A percentile compares a stretch with the other conserved stretches of the same genome.
These are phyloP conservation scores for Heliconius ismenius DNA, from an alignment of 2,888 invertebrate genomes.

Conservation along the genomic window DNA sequence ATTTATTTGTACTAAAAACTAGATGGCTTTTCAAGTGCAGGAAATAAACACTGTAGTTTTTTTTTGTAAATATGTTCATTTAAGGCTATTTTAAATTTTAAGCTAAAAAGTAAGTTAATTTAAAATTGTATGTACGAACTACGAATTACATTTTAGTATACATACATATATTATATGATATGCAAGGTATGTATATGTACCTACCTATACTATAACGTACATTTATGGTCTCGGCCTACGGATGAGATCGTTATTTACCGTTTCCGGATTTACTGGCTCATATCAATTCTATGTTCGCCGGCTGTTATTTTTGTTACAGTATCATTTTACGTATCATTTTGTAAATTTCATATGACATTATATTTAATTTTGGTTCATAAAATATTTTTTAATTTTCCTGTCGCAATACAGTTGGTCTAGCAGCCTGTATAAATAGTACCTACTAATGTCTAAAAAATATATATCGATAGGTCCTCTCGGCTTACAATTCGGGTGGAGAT, in stretches of 20 bases:
- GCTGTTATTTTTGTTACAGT: background rate
- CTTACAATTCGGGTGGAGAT: no score
- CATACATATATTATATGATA: background rate
- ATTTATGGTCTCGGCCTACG: constrained; percentile 37
- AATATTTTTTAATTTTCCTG: background rate
- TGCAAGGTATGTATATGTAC: background rate
- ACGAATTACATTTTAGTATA: background rate
- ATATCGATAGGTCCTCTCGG: background rate
- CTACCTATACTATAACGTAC: constrained; percentile 3
- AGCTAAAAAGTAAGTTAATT: no score
- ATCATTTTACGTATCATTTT: background rate
- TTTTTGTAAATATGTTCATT: background rate
- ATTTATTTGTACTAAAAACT: background rate
- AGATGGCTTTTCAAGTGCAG: background rate
- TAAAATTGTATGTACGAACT: no score
- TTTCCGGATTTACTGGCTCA: constrained; percentile 43
- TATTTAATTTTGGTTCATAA: background rate
- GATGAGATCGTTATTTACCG: constrained; percentile 44
- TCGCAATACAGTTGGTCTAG: background rate
- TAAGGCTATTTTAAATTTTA: no score
- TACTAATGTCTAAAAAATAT: background rate
- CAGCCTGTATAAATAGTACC: background rate
- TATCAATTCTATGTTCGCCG: constrained; percentile 27
- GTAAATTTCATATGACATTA: background rate
- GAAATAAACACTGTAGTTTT: background rate